phyloP scores from a whole-genome alignment of 1,140 invertebrate genomes.

The Bombus waltoni region DNA sequence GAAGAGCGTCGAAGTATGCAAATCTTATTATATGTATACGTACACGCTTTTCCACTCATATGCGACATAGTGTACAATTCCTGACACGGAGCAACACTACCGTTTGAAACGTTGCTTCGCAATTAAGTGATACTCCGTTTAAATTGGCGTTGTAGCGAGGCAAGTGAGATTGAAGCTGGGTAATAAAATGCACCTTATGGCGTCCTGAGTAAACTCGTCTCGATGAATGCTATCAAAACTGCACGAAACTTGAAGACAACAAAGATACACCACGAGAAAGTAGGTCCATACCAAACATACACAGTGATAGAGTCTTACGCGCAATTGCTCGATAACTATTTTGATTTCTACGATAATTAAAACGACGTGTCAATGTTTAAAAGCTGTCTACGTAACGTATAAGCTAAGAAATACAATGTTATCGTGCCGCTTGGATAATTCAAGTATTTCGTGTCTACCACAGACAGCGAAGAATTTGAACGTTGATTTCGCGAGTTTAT shows the following conservation, averaged over 20 bases:
- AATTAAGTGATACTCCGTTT: slow-evolving; percentile 41
- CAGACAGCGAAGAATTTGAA: background rate
- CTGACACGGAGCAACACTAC: no score
- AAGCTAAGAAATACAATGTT: background rate
- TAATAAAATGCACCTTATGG: slow-evolving; percentile 51
- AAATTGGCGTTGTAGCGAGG: slow-evolving; percentile 13
- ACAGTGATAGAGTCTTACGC: no score
- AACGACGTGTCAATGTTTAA: background rate
- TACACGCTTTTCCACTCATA: background rate
- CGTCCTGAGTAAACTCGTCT: slow-evolving; percentile 12
- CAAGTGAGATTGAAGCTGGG: slow-evolving; percentile 39
- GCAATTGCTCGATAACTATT: background rate
- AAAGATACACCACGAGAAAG: background rate
- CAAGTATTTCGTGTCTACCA: background rate
- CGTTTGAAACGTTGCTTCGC: slow-evolving; percentile 13
- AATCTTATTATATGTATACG: background rate
- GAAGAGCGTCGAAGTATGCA: background rate
- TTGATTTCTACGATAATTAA: background rate
- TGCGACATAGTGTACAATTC: no score
- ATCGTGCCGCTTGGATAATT: background rate
- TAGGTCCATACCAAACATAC: background rate
- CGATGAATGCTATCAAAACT: slow-evolving; percentile 35
- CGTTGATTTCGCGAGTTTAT: no score
- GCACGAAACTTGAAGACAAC: slow-evolving; percentile 12
- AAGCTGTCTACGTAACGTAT: background rate